These are phyloP conservation scores for Torymus tubicola DNA, from an alignment of 2,888 invertebrate genomes.

Conservation along the genomic window DNA sequence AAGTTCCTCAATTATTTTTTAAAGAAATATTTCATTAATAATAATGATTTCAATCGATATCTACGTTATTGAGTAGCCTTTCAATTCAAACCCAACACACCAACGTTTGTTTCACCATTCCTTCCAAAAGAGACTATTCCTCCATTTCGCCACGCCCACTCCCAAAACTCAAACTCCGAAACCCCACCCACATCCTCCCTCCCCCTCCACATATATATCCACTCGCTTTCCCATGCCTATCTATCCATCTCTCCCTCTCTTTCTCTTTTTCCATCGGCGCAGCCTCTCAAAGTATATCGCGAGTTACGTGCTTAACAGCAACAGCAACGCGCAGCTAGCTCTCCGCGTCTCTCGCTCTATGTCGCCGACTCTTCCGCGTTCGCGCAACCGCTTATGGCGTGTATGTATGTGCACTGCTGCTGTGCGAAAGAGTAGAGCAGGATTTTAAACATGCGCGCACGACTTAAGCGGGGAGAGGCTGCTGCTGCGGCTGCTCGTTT, in stretches of 20 bases:
- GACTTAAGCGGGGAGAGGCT: constrained; percentile 62
- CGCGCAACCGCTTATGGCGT: constrained; percentile 70
- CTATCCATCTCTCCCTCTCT: neutral
- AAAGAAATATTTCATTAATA: too few species aligned
- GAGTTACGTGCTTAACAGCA: constrained; percentile 57
- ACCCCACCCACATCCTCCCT: neutral
- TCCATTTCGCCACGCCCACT: too few species aligned
- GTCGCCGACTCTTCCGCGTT: constrained; percentile 72
- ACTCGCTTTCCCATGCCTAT: constrained; percentile 22
- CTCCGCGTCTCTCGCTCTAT: too few species aligned
- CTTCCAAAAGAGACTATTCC: too few species aligned
- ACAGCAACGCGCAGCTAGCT: too few species aligned
- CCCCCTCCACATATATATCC: neutral
- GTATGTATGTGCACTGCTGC: neutral
- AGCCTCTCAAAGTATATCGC: constrained; percentile 40
- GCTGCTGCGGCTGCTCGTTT: constrained; percentile 54
- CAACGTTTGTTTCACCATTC: too few species aligned
- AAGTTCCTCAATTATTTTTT: too few species aligned
- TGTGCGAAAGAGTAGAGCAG: constrained; percentile 57
- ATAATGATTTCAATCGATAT: too few species aligned
- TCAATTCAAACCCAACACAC: too few species aligned
- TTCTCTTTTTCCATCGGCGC: neutral
- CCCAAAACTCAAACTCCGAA: too few species aligned
- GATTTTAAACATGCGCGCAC: constrained; percentile 63
- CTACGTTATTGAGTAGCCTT: too few species aligned